A percentile compares a stretch with the other conserved stretches of the same genome.
Evolutionary conservation across 2,113 vertebrate genomes (phyloP).

Genomic region (Cryptoleucopteryx plumbea): DNA sequence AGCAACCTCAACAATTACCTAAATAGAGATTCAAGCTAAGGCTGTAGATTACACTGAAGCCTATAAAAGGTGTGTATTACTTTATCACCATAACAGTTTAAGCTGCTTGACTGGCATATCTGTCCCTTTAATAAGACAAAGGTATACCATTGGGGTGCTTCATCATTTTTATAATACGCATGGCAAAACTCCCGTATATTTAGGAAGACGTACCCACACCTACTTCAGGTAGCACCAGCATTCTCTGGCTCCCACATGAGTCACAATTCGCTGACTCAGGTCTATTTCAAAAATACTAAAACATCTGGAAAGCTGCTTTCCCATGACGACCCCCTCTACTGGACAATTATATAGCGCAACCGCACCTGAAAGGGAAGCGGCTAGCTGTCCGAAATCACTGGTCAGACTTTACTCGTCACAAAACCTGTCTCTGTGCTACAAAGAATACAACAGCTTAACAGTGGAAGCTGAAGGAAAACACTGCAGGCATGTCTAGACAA

Average conservation of each 20-base stretch:
- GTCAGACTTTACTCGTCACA: neutral
- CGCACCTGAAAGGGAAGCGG: accelerated
- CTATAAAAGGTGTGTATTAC: neutral
- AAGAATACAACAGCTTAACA: accelerated
- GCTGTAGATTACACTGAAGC: neutral
- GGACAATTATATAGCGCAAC: neutral
- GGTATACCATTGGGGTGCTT: neutral
- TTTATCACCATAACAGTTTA: neutral
- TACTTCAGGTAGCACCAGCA: neutral
- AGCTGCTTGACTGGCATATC: neutral
- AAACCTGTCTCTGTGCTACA: neutral
- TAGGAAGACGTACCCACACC: neutral
- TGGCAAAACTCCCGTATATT: neutral
- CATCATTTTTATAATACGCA: neutral
- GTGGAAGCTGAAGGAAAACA: neutral
- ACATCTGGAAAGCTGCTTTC: neutral
- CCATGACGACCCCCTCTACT: neutral
- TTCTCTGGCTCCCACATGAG: neutral
- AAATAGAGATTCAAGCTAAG: neutral
- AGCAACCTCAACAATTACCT: accelerated
- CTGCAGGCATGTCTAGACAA: neutral
- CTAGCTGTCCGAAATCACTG: neutral
- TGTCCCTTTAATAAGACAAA: neutral
- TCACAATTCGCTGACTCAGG: neutral
- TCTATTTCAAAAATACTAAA: neutral